Base-by-base conservation (phyloP, 2,888 invertebrate genomes). In the Kuschelorhynchus macadamiae region DNA sequence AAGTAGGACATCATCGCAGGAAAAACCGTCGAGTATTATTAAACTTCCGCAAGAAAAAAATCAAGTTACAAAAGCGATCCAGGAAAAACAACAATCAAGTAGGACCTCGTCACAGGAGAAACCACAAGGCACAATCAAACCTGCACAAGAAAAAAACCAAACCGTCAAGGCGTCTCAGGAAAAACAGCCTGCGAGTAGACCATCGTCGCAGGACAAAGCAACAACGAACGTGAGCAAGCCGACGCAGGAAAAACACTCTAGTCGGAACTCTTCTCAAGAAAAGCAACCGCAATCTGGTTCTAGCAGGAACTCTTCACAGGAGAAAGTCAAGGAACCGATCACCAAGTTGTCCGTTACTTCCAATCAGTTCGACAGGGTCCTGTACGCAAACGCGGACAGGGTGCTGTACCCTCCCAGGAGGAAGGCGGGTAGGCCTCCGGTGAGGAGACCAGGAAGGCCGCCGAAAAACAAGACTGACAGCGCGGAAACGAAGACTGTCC, bases 401-500 rank as follows among this genome's bases (percentile, higher is more conserved):
- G 91, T 92, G 1, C 82, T 93, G 11, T 93, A 93, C 83, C 93
- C 93, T 0, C 92, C 92, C 0, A 88, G 92, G 64, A 87, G 92
- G 71, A 92, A 91, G 82, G 91, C 89, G 41, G 91, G 92, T 0
- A 85, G 92, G 70, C 90, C 91, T 57, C 88, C 89, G 1, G 16
- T 39, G 16, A 85, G 86, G 56, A 85, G 85, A 7, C 86, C 87
- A 0, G 87, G 87, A 1, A 81, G 87, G 78, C 86, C 86, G 2
- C 81, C 82, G 0, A 85, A 84, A 75, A 71, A 78, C 46, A 80
- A 78, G 73, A 56, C 53, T 8, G 59, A 64, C 12, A 17, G 9
- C 8, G 8, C 18, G 0, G 72, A 67, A 14, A 30, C 44, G 20
- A 63, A 63, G 12, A 70, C 56, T 33, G n/a, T n/a, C n/a, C 52